phyloP scores from a whole-genome alignment of 2,113 vertebrate genomes.

The Eulacestoma nigropectus region DNA sequence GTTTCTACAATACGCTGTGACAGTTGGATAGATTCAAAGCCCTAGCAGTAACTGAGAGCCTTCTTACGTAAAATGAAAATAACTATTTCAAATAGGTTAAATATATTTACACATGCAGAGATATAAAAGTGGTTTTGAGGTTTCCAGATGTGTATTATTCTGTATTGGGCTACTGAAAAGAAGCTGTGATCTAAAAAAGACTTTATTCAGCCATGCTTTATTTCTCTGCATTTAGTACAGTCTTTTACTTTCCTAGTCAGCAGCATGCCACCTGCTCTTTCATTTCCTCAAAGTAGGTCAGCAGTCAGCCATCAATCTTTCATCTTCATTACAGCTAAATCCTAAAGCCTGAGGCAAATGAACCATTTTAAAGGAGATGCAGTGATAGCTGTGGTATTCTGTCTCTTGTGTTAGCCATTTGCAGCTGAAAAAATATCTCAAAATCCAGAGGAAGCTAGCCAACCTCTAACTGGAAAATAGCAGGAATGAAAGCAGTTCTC shows the following conservation, averaged over 20 bases:
- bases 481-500: background rate
- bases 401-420: conserved; percentile 33
- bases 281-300: conserved; percentile 72
- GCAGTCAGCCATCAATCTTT: conserved; percentile 71
- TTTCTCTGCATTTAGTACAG: conserved; percentile 11
- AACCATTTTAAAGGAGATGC: conserved; percentile 58
- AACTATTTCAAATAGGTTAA: background rate
- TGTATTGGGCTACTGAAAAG: background rate
- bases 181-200: conserved; percentile 12
- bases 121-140: background rate
- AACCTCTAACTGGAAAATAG: background rate
- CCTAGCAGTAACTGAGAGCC: background rate
- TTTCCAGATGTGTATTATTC: background rate
- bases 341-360: conserved; percentile 63
- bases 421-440: background rate
- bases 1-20: background rate
- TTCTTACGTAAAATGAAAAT: background rate
- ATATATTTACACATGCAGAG: background rate
- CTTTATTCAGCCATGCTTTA: conserved; percentile 27
- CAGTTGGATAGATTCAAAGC: background rate
- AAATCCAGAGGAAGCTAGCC: background rate
- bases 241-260: conserved; percentile 54
- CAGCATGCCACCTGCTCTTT: conserved; percentile 67
- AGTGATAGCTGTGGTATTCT: conserved; percentile 36
- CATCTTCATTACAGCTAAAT: conserved; percentile 69